phyloP scores from a whole-genome alignment of 92 coral and sea anemone species.

The Paramuricea clavata region DNA sequence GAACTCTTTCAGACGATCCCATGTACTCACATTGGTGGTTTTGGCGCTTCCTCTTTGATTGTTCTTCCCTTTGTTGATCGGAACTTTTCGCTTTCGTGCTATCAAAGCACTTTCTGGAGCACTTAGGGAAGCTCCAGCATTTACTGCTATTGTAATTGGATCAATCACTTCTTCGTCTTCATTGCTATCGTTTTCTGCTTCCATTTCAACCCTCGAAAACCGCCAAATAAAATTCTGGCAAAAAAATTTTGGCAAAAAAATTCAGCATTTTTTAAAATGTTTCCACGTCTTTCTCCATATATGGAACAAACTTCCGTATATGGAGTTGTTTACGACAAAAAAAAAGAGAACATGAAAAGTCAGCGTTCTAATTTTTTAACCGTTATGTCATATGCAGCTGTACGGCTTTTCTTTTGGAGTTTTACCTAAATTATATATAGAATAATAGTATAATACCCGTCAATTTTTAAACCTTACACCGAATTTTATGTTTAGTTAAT shows the following conservation, averaged over 20 bases:
- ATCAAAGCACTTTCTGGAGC: conserved; percentile 12
- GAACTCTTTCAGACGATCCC: conserved; percentile 44
- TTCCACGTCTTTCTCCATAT: no score
- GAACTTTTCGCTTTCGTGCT: conserved; percentile 5
- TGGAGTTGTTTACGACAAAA: no score
- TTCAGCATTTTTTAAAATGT: not conserved
- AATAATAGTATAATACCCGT: no score
- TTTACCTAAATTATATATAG: no score
- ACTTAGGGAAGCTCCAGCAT: conserved; percentile 6
- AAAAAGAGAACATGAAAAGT: no score
- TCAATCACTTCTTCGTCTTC: conserved; percentile 14
- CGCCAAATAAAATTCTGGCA: not conserved
- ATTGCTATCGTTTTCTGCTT: not conserved
- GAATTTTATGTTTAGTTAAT: no score
- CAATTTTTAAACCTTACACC: no score
- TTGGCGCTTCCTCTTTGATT: conserved; percentile 12
- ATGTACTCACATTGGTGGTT: conserved; percentile 4
- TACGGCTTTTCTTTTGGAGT: no score
- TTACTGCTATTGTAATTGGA: conserved; percentile 11
- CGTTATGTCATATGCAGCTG: no score
- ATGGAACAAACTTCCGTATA: no score
- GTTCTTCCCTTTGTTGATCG: conserved; percentile 17
- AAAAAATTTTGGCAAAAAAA: not conserved
- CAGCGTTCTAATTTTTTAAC: no score
- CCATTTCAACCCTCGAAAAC: not conserved